Percentiles rank a stretch among this genome's conserved stretches.
These are phyloP conservation scores for Nannoperca obscura DNA, from an alignment of 2,797 vertebrate genomes.

Conservation along the genomic window DNA sequence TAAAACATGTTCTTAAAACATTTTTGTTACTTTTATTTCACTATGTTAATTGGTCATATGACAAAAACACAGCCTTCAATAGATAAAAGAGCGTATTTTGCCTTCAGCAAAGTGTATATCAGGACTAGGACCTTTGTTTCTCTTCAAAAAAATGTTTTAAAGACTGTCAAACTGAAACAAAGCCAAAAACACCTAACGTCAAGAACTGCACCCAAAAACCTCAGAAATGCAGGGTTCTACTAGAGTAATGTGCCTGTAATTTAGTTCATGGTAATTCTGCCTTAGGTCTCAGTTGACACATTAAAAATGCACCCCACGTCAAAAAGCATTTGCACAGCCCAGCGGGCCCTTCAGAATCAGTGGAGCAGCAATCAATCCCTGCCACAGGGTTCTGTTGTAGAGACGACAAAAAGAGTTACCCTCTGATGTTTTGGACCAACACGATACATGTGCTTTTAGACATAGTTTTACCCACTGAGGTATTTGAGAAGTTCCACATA, in stretches of 20 bases:
- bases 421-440: slow-evolving; percentile 40
- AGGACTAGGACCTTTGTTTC: not conserved
- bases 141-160: not conserved
- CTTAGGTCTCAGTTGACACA: slow-evolving; percentile 65
- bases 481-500: not conserved
- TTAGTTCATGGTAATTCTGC: slow-evolving; percentile 61
- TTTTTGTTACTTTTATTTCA: slow-evolving; percentile 35
- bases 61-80: slow-evolving; percentile 12
- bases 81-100: slow-evolving; percentile 21
- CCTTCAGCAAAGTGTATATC: slow-evolving; percentile 8
- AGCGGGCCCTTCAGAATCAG: slow-evolving; percentile 66
- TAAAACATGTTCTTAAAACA: slow-evolving; percentile 34
- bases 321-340: slow-evolving; percentile 79
- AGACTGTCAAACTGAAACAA: not conserved
- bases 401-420: slow-evolving; percentile 56
- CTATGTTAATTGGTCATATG: slow-evolving; percentile 9
- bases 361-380: slow-evolving; percentile 71
- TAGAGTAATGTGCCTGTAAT: slow-evolving; percentile 43
- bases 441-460: slow-evolving; percentile 30
- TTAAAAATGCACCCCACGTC: slow-evolving; percentile 75
- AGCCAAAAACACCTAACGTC: slow-evolving; percentile 3
- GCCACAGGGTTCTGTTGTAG: slow-evolving; percentile 58
- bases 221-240: slow-evolving; percentile 7
- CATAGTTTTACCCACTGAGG: not conserved
- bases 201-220: slow-evolving; percentile 30